phyloP scores from a whole-genome alignment of 2,888 invertebrate genomes.

The Pimpla rufipes region DNA sequence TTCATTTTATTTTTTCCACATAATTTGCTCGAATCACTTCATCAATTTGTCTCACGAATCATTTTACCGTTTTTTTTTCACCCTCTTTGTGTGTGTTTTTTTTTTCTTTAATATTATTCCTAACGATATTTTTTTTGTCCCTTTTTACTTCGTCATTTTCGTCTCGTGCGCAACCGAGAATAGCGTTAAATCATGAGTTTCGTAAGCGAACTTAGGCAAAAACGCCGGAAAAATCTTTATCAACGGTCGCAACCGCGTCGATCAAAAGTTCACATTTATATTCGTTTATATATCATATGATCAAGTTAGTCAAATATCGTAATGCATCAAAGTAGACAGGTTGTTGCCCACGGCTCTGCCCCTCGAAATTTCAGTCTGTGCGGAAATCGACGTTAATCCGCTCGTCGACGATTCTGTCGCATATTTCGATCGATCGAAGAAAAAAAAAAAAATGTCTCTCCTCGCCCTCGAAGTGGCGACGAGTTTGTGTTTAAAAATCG shows the following conservation, averaged over 20 bases:
- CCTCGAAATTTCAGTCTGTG: conserved; percentile 36
- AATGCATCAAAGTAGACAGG: conserved; percentile 83
- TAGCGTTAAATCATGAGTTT: conserved; percentile 75
- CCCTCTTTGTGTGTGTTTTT: too few relatives aligned
- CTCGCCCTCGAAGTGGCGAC: not conserved
- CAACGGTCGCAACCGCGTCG: conserved; percentile 76
- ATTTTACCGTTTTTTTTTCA: conserved; percentile 48
- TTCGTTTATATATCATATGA: conserved; percentile 42
- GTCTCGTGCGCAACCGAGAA: conserved; percentile 83
- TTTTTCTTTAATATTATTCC: conserved; percentile 63
- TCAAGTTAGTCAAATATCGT: conserved; percentile 79
- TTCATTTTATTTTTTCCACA: conserved; percentile 70
- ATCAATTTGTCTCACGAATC: conserved; percentile 59
- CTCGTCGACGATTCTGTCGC: not conserved
- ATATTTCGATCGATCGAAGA: not conserved
- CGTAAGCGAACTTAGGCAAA: conserved; percentile 78
- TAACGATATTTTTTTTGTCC: conserved; percentile 67
- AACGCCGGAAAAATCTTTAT: conserved; percentile 81
- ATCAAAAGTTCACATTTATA: conserved; percentile 77
- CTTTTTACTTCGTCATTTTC: conserved; percentile 73
- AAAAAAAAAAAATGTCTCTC: not conserved
- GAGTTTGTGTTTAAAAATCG: conserved; percentile 53
- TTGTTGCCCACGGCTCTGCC: conserved; percentile 68
- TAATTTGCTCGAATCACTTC: conserved; percentile 66
- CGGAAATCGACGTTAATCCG: conserved; percentile 41